Percentiles rank a stretch among this genome's conserved stretches.
Conservation (phyloP, 2,888 invertebrate species). For the Sisyra terminalis region DNA sequence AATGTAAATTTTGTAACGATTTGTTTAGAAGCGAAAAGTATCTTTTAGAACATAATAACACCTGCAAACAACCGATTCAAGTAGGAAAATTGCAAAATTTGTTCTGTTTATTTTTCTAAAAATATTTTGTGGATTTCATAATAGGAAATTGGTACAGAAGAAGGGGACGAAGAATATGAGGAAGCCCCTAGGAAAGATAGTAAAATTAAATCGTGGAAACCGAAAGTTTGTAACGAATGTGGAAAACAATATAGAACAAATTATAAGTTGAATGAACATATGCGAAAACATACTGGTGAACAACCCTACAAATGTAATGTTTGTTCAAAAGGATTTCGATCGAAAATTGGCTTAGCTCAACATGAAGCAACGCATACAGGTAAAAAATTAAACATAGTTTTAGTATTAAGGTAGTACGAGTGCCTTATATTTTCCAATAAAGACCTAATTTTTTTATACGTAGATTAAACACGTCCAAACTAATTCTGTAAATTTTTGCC, state of each 20-base stretch:
- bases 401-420: neutral
- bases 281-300: constrained; percentile 41
- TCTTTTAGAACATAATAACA: constrained; percentile 23
- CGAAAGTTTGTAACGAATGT: constrained; percentile 35
- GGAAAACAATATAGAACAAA: constrained; percentile 40
- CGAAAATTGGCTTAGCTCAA: constrained; percentile 40
- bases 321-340: constrained; percentile 40
- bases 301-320: constrained; percentile 37
- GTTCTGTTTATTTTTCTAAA: neutral
- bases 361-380: constrained; percentile 41
- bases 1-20: constrained; percentile 26
- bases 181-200: constrained; percentile 13
- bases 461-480: neutral
- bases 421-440: neutral
- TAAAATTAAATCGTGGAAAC: constrained; percentile 13
- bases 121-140: neutral
- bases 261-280: constrained; percentile 39
- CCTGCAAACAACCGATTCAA: constrained; percentile 16
- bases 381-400: constrained; percentile 11
- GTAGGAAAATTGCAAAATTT: neutral
- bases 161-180: constrained; percentile 9
- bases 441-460: no score
- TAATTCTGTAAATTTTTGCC: no score
- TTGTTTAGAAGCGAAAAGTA: constrained; percentile 29
- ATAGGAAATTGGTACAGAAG: constrained; percentile 1